Base-by-base conservation (phyloP, 2,888 invertebrate species). In the Sphaeridia pumilis region DNA sequence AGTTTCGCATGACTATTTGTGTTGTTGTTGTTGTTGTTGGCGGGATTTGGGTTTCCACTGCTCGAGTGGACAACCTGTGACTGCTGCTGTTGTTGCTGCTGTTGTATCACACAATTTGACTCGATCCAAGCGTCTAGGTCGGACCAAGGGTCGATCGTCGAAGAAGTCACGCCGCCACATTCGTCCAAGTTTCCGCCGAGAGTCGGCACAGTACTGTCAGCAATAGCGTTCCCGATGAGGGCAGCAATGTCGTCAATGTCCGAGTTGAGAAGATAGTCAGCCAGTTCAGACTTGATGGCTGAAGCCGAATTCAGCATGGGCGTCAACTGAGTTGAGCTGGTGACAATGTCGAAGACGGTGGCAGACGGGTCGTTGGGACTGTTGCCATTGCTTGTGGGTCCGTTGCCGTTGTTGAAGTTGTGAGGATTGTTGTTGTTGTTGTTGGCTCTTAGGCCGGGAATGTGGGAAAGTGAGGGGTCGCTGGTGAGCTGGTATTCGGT, bases 91-190 rank as follows among this genome's bases (percentile, higher is more conserved):
- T n/a, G n/a, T n/a, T n/a, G n/a, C n/a, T n/a, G n/a, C n/a, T n/a
- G 27, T 14, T 46, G 45, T 22, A 53, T 58, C 25, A 61, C 59
- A 55, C 83, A 86, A 1, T 83, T 83, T 7, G 81, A 82, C 56
- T 84, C 84, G 63, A 89, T 86, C 85, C 85, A 87, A 53, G 84
- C 84, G 59, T 88, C 88, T 49, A 88, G 75, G 68, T 88, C 87
- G 78, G 87, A 84, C 88, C 88, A 89, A 1, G 81, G 81, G 49
- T 83, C 84, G 50, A 65, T 59, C 1, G 64, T 63, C 7, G 64
- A 65, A 7, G 61, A 62, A 5, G 60, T 65, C 46, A 65, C 64
- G 21, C 57, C 59, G 42, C 63, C 60, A 43, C 52, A 52, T n/a
- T 58, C 60, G 60, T 84, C 84, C n/a, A 78, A 76, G 56, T 77